Conservation (phyloP, 2,113 vertebrate genomes). For the Regulus satrapa region DNA sequence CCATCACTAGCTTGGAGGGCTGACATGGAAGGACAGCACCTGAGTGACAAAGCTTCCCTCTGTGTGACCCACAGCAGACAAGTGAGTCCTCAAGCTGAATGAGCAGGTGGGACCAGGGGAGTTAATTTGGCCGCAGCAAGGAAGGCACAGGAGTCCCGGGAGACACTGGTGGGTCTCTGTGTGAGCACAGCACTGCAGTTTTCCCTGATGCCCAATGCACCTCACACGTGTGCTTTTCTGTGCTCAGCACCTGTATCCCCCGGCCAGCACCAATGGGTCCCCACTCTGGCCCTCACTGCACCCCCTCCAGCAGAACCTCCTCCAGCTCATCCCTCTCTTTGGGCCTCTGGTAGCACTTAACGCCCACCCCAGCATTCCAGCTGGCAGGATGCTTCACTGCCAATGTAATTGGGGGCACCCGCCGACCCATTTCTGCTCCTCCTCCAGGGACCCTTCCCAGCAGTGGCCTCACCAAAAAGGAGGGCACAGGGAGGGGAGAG, state of each 20-base stretch:
- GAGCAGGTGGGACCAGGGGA: background rate
- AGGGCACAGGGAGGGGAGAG: background rate
- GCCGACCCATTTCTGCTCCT: background rate
- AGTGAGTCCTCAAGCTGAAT: accelerated
- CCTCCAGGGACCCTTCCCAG: background rate
- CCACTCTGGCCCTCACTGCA: background rate
- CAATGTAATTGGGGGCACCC: background rate
- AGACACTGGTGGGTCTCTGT: background rate
- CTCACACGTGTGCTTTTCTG: background rate
- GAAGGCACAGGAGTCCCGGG: background rate
- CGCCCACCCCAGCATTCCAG: background rate
- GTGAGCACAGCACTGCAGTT: constrained; percentile 7
- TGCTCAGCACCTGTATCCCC: background rate
- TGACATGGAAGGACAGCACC: background rate
- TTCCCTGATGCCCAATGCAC: background rate
- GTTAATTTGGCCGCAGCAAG: background rate
- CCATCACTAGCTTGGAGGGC: accelerated
- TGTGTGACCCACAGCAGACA: background rate
- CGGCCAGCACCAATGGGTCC: background rate
- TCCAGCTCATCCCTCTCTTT: background rate
- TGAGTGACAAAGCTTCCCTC: background rate
- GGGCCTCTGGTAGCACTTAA: background rate
- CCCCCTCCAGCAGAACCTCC: background rate
- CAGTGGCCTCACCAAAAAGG: background rate
- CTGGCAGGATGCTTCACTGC: background rate